A percentile compares a stretch with the other conserved stretches of the same genome.
Conservation (phyloP, 2,113 vertebrate species). For the Solea senegalensis region DNA sequence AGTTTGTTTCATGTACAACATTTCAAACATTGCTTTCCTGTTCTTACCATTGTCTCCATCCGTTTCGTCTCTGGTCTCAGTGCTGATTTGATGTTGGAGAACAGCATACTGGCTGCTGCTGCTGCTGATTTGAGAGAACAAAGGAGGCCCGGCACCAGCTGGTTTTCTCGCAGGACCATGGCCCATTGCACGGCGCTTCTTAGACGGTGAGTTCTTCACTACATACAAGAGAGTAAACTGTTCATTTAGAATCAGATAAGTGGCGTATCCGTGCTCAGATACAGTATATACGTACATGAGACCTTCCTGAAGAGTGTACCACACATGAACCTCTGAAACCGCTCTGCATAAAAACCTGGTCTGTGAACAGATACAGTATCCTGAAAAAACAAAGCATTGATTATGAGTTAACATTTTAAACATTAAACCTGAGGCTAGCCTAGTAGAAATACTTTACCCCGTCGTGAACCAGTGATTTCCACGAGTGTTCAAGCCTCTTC, state of each 20-base stretch:
- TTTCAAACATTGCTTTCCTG: not conserved
- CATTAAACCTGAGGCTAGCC: not conserved
- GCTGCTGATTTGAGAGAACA: conserved; percentile 46
- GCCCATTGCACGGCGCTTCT: conserved; percentile 86
- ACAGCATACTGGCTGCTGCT: conserved; percentile 33
- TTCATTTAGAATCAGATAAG: not conserved
- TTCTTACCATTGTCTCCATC: conserved; percentile 84
- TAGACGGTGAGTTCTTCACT: conserved; percentile 90
- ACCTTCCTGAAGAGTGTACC: conserved; percentile 87
- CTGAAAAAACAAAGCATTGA: conserved; percentile 69
- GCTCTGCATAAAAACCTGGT: conserved; percentile 93
- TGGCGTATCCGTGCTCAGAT: conserved; percentile 10
- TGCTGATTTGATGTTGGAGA: conserved; percentile 48
- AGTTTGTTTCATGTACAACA: not conserved
- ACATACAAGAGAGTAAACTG: conserved; percentile 17
- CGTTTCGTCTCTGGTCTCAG: conserved; percentile 65
- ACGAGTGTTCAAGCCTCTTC: conserved; percentile 94
- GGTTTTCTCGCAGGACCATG: conserved; percentile 75
- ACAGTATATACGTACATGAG: conserved; percentile 79
- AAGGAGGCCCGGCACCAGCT: conserved; percentile 39
- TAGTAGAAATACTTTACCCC: conserved; percentile 80
- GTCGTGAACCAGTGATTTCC: conserved; percentile 94
- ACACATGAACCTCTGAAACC: conserved; percentile 96
- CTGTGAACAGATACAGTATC: conserved; percentile 95
- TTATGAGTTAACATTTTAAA: not conserved